These are phyloP conservation scores for Ceryle rudis DNA, from an alignment of 2,797 vertebrate genomes.

Conservation along the genomic window DNA sequence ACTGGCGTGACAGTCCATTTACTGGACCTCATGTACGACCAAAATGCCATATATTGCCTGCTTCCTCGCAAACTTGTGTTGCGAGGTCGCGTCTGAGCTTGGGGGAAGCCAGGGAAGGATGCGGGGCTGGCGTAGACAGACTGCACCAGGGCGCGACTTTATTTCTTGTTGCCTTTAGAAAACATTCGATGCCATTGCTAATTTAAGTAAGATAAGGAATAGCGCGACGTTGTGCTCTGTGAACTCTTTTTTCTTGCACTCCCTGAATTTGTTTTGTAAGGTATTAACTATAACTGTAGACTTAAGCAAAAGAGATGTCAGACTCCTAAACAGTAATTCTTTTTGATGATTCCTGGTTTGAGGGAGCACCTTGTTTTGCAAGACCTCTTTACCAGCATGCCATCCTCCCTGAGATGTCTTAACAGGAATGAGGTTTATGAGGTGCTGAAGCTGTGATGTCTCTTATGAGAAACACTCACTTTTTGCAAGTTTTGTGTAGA, in stretches of 20 bases:
- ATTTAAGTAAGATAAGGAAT: not conserved
- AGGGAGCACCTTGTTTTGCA: not conserved
- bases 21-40: rapidly evolving
- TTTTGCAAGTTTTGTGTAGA: not conserved
- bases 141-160: not conserved
- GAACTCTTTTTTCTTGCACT: not conserved
- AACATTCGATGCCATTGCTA: rapidly evolving
- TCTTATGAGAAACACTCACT: slow-evolving; percentile 29
- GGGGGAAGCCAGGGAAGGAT: not conserved
- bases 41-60: rapidly evolving
- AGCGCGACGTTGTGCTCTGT: not conserved
- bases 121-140: not conserved
- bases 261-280: too few species aligned
- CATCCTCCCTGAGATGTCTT: not conserved
- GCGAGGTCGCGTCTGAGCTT: not conserved
- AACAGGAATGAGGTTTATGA: not conserved
- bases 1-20: rapidly evolving
- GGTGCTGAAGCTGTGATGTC: not conserved
- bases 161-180: not conserved
- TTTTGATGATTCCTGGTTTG: not conserved
- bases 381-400: not conserved
- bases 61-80: not conserved
- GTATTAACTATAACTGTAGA: not conserved
- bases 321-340: not conserved
- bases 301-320: not conserved